These are phyloP conservation scores for Teleogryllus occipitalis DNA, from an alignment of 1,140 invertebrate genomes.

Conservation along the genomic window DNA sequence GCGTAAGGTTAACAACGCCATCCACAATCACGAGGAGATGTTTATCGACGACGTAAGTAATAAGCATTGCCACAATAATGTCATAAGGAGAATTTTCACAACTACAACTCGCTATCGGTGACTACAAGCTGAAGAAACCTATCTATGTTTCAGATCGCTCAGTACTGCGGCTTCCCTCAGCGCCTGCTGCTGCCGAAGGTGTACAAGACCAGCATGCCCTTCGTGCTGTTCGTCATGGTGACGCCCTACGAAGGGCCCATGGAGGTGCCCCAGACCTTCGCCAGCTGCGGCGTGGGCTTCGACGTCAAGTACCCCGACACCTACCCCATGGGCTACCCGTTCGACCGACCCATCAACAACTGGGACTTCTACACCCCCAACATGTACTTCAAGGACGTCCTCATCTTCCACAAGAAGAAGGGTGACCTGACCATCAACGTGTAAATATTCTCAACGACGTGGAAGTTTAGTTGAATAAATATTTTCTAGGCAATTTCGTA, in stretches of 20 bases:
- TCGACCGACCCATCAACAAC: slow-evolving; percentile 45
- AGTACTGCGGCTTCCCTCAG: slow-evolving; percentile 48
- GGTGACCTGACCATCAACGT: slow-evolving; percentile 14
- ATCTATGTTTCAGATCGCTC: slow-evolving; percentile 23
- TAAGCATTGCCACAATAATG: too few species aligned
- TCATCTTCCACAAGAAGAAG: slow-evolving; percentile 24
- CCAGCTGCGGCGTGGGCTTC: slow-evolving; percentile 26
- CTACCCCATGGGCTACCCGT: slow-evolving; percentile 55
- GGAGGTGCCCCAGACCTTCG: slow-evolving; percentile 25
- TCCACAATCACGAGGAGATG: slow-evolving; percentile 29
- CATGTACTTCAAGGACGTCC: slow-evolving; percentile 21
- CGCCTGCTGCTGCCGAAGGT: slow-evolving; percentile 59
- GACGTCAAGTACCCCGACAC: slow-evolving; percentile 37
- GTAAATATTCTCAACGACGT: not conserved
- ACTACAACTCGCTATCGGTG: not conserved
- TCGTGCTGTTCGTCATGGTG: slow-evolving; percentile 47
- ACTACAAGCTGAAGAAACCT: not conserved
- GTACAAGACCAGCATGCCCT: slow-evolving; percentile 50
- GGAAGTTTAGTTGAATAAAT: too few species aligned
- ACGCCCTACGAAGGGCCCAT: slow-evolving; percentile 34
- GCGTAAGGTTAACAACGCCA: slow-evolving; percentile 30
- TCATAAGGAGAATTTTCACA: not conserved
- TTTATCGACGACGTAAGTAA: slow-evolving; percentile 25
- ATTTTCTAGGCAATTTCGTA: too few species aligned
- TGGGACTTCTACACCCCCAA: slow-evolving; percentile 19